Conservation (phyloP, 2,888 invertebrate species). For the Tipula vernalis region DNA sequence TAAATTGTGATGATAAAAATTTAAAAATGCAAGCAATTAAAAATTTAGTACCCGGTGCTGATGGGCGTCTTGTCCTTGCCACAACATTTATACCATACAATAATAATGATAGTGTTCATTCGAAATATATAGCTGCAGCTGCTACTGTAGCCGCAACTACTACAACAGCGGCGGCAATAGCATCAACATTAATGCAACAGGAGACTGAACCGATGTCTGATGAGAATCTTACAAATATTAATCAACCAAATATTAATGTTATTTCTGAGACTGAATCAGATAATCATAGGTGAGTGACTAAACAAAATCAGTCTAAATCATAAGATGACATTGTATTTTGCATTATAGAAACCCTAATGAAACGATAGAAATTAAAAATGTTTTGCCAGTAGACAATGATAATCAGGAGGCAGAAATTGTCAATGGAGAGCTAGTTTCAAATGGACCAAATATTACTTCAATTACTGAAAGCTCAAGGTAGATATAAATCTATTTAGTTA, state of each 20-base stretch:
- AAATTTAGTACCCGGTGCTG: conserved; percentile 9
- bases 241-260: neutral
- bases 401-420: neutral
- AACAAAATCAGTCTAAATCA: neutral
- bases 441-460: neutral
- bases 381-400: neutral
- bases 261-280: conserved; percentile 7
- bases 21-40: neutral
- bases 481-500: neutral
- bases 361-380: neutral
- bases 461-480: neutral
- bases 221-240: neutral
- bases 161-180: neutral
- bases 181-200: neutral
- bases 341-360: neutral
- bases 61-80: conserved; percentile 9
- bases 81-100: conserved; percentile 9
- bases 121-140: neutral
- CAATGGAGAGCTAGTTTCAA: neutral
- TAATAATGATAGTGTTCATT: neutral
- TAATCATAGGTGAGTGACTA: neutral
- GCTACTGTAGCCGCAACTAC: neutral
- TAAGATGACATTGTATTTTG: neutral
- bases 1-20: neutral
- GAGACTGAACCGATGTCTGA: neutral